A percentile compares a stretch with the other conserved stretches of the same genome.
phyloP scores from a whole-genome alignment of 2,797 vertebrate genomes.

The Anableps anableps region DNA sequence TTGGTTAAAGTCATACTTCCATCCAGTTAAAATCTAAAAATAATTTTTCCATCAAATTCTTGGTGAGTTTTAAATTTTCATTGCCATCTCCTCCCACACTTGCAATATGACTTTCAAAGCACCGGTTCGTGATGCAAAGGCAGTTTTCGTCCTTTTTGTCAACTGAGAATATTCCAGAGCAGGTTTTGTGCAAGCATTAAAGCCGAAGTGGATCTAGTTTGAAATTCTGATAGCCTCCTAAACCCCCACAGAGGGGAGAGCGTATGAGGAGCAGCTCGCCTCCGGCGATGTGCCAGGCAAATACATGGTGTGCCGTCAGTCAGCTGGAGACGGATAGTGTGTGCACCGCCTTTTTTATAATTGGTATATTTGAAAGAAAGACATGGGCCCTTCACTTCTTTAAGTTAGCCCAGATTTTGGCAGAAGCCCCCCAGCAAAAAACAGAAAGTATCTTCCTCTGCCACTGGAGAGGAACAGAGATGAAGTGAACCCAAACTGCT shows the following conservation, averaged over 20 bases:
- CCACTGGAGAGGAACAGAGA: conserved; percentile 31
- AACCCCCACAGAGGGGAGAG: conserved; percentile 7
- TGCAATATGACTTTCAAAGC: background rate
- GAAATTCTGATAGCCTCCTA: conserved; percentile 36
- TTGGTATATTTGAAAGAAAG: conserved; percentile 42
- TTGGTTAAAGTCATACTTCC: background rate
- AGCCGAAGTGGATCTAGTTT: conserved; percentile 38
- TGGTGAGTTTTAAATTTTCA: background rate
- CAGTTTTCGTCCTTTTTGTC: conserved; percentile 1
- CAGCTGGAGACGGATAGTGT: conserved; percentile 31
- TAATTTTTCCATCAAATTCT: conserved; percentile 23
- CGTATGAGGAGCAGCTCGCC: conserved; percentile 29
- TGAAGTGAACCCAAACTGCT: conserved; percentile 25
- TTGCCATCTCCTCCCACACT: background rate
- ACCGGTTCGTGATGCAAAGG: background rate
- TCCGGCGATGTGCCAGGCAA: conserved; percentile 35
- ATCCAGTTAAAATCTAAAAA: conserved; percentile 25
- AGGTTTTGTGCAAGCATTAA: conserved; percentile 20
- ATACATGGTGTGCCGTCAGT: conserved; percentile 22
- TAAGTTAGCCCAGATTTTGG: conserved; percentile 21
- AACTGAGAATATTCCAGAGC: conserved; percentile 15
- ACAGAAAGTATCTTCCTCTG: conserved; percentile 1
- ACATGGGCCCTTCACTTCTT: conserved; percentile 32
- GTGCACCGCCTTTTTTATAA: conserved; percentile 35
- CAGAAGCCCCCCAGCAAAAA: conserved; percentile 13